A percentile compares a stretch with the other conserved stretches of the same genome.
These are phyloP conservation scores for Sinentomon sp. DNA, from an alignment of 2,888 invertebrate genomes.

Conservation along the genomic window DNA sequence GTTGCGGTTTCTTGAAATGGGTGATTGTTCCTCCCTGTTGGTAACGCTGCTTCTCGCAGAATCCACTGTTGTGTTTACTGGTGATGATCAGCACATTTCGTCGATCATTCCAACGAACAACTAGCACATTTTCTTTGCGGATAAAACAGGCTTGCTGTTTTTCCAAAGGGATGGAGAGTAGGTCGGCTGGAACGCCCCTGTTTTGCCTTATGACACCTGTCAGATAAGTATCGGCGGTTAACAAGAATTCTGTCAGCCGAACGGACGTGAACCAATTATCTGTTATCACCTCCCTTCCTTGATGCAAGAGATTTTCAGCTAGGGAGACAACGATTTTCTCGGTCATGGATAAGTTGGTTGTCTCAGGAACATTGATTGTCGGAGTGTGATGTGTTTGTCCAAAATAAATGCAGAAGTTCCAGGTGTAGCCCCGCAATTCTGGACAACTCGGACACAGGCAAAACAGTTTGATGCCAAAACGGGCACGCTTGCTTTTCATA, in stretches of 20 bases:
- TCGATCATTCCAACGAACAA: neutral
- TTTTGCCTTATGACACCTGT: too few species aligned
- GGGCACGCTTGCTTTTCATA: slow-evolving; percentile 1
- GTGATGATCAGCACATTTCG: neutral
- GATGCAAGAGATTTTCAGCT: neutral
- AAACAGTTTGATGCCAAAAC: slow-evolving; percentile 3
- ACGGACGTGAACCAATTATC: slow-evolving; percentile 3
- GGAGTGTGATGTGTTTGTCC: too few species aligned
- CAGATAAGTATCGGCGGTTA: neutral
- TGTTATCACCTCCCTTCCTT: neutral
- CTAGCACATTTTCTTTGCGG: neutral
- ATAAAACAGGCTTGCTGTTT: neutral
- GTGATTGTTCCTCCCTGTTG: neutral
- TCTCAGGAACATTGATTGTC: neutral
- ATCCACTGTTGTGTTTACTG: too few species aligned
- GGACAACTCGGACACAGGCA: neutral
- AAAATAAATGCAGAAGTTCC: slow-evolving; percentile 3
- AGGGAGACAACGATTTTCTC: neutral
- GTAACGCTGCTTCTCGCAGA: neutral
- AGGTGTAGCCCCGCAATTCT: slow-evolving; percentile 1
- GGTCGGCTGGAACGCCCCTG: neutral
- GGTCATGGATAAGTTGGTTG: neutral
- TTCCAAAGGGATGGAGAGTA: neutral
- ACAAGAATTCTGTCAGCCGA: neutral
- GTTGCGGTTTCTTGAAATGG: neutral